Evolutionary conservation across 2,113 vertebrate species (phyloP), one percentile per base, ranked within the genome.

Genomic region (Myanophis thanlyinensis): DNA sequence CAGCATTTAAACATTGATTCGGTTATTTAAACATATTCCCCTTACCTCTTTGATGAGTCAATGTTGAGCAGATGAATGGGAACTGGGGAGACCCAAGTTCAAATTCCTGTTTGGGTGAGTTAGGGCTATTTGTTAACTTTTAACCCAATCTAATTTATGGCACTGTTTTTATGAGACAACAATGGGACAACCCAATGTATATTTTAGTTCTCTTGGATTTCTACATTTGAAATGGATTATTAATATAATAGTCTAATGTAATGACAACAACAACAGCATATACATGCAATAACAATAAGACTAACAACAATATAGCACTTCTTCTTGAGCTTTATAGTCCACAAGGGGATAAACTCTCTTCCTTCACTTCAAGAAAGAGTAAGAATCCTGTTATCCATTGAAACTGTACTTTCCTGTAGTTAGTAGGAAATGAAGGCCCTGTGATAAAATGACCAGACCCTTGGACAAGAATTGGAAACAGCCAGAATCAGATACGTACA

Each of bases 1-100:
- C 67, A 44, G 67, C 30, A 85, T 62, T 93, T 89, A 89, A 85
- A 89, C 52, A 93, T 53, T 49, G 52, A 80, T 87, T 89, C 73
- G 44, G 46, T 73, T 51, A 40, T 89, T 89, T 89, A 89, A 95
- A 1, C 48, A 67, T 0, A 40, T 85, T 80, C 35, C 35, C 35
- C 67, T 80, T 80, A 80, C 35, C 18, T 80, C n/a, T n/a, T 73
- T 73, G n/a, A 15, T 80, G 67, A 40, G 15, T 40, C 35, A 44
- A 18, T 3, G 35, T 3, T 44, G 18, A 80, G 7, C 73, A 80
- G 35, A 80, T 80, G 73, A 80, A 10, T 44, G 7, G 35, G 73
- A 22, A 44, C 35, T 44, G 35, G 35, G 35, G 73, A 80, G 35
- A 40, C 73, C 35, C 73, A 80, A 9, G 73, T 44, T 80, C 7